Evolutionary conservation across 2,888 invertebrate species (phyloP).

Genomic region (Nomada goodeniana): DNA sequence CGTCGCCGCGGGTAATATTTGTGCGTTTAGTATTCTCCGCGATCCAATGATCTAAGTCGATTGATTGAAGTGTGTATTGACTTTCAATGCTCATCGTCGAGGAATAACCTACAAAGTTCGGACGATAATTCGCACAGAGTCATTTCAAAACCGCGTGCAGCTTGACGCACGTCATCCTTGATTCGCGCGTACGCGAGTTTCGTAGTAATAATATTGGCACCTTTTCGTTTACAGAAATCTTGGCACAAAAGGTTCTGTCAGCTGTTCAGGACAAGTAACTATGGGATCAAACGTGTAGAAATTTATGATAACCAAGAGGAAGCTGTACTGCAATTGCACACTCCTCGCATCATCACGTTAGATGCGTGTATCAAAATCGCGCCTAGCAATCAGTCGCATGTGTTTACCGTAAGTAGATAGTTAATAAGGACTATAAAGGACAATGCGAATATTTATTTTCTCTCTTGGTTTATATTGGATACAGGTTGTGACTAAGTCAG

Average conservation of each 20-base stretch:
- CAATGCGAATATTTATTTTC: neutral
- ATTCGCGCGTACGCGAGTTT: neutral
- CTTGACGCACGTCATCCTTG: conserved; percentile 2
- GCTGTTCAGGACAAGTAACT: conserved; percentile 92
- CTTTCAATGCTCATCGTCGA: conserved; percentile 21
- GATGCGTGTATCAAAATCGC: conserved; percentile 95
- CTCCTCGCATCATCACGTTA: conserved; percentile 91
- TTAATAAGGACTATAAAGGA: neutral
- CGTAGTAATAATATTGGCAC: neutral
- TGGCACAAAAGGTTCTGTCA: conserved; percentile 93
- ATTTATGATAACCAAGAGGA: conserved; percentile 93
- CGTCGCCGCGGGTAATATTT: conserved; percentile 81
- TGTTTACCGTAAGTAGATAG: conserved; percentile 84
- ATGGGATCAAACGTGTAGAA: conserved; percentile 94
- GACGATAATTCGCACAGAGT: conserved; percentile 4
- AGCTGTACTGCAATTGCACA: conserved; percentile 87
- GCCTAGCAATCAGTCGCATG: conserved; percentile 84
- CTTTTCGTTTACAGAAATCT: conserved; percentile 89
- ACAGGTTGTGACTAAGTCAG: conserved; percentile 91
- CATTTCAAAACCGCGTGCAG: conserved; percentile 4
- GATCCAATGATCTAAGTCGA: neutral
- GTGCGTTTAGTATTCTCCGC: neutral
- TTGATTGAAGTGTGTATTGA: neutral
- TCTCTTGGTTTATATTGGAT: neutral
- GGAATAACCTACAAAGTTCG: conserved; percentile 48